phyloP scores from a whole-genome alignment of 2,797 vertebrate genomes.

The Cephalopachus bancanus region DNA sequence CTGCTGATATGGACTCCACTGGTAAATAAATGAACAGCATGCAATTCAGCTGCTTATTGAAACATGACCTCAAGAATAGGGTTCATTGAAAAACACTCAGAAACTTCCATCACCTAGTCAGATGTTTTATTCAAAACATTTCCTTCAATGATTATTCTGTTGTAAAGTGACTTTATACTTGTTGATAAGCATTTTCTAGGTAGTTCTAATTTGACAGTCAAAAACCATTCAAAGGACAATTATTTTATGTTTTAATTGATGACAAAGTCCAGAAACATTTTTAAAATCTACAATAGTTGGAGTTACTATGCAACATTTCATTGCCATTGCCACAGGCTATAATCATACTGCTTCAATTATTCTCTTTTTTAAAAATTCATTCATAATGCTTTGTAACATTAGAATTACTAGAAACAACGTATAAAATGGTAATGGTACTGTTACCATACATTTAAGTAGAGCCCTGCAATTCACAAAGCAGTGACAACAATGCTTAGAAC shows the following conservation, averaged over 20 bases:
- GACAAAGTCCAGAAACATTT: slow-evolving; percentile 60
- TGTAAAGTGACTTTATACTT: slow-evolving; percentile 42
- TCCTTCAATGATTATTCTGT: slow-evolving; percentile 45
- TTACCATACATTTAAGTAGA: slow-evolving; percentile 49
- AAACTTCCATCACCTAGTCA: slow-evolving; percentile 6
- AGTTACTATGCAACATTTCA: slow-evolving; percentile 60
- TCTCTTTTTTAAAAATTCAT: slow-evolving; percentile 58
- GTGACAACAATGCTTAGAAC: slow-evolving; percentile 20
- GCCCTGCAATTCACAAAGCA: slow-evolving; percentile 40
- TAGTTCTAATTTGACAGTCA: slow-evolving; percentile 48
- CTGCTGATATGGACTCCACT: background rate
- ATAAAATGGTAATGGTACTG: slow-evolving; percentile 47
- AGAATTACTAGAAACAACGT: slow-evolving; percentile 39
- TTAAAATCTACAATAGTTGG: slow-evolving; percentile 70
- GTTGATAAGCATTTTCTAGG: slow-evolving; percentile 49
- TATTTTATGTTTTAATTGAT: slow-evolving; percentile 51
- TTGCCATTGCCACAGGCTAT: slow-evolving; percentile 46
- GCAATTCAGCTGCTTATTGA: background rate
- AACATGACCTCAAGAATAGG: slow-evolving; percentile 41
- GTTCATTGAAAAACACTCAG: background rate
- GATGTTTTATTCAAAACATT: slow-evolving; percentile 1
- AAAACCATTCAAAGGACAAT: slow-evolving; percentile 53
- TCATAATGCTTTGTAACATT: slow-evolving; percentile 57
- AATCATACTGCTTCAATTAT: slow-evolving; percentile 61
- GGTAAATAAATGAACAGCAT: background rate